These are phyloP conservation scores for Bos indicus DNA, from an alignment of 2,113 vertebrate species.

Conservation along the genomic window DNA sequence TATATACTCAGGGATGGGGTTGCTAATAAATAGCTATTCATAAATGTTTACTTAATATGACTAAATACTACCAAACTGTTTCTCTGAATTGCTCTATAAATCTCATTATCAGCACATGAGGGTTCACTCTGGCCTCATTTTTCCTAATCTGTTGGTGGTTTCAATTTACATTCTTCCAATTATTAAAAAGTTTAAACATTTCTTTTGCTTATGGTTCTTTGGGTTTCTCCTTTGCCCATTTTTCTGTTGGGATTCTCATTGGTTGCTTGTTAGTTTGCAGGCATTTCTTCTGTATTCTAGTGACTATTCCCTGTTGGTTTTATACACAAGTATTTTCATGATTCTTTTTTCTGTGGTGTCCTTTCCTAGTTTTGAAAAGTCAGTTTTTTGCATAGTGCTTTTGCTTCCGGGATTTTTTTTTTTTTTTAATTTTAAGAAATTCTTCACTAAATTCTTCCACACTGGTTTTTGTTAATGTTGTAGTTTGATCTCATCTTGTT, in stretches of 20 bases:
- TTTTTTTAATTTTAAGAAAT: neutral
- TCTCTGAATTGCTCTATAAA: neutral
- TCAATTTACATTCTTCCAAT: neutral
- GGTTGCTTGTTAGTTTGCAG: neutral
- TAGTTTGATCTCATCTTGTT: constrained; percentile 5
- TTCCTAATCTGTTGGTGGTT: constrained; percentile 9
- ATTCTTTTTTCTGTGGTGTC: neutral
- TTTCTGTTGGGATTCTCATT: neutral
- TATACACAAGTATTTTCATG: neutral
- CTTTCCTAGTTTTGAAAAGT: neutral
- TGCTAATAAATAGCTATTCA: neutral
- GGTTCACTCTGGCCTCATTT: neutral
- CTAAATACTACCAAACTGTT: neutral
- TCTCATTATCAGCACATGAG: neutral
- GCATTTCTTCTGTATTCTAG: neutral
- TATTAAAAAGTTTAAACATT: constrained; percentile 8
- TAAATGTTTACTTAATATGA: neutral
- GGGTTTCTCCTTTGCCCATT: neutral
- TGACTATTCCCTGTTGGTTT: neutral
- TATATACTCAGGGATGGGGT: neutral
- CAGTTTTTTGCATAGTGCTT: neutral
- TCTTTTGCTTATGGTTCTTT: neutral
- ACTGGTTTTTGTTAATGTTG: constrained; percentile 45
- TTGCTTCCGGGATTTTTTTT: neutral
- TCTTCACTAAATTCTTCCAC: neutral